These are phyloP conservation scores for Aldrovandia affinis DNA, from an alignment of 2,797 vertebrate genomes.

Conservation along the genomic window DNA sequence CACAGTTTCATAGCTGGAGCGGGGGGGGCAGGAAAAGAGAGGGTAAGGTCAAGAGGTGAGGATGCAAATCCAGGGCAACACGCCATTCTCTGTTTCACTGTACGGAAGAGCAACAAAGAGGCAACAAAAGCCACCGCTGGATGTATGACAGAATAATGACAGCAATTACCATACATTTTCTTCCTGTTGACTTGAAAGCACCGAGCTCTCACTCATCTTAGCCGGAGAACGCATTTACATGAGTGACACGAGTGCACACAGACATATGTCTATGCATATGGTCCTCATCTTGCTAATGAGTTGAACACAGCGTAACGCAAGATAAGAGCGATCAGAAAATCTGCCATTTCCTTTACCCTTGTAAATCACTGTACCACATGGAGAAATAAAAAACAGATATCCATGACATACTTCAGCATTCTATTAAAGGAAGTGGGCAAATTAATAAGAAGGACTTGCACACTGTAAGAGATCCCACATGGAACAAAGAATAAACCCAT, in stretches of 20 bases:
- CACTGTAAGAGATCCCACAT: conserved; percentile 14
- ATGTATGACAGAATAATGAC: conserved; percentile 19
- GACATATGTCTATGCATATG: conserved; percentile 2
- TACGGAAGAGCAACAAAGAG: not conserved
- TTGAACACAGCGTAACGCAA: not conserved
- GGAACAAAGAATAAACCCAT: conserved; percentile 34
- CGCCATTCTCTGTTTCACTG: not conserved
- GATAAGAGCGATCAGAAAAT: conserved; percentile 6
- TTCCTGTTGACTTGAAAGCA: conserved; percentile 18
- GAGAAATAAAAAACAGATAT: conserved; percentile 37
- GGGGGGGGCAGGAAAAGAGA: no score
- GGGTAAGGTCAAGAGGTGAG: no score
- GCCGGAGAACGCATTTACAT: conserved; percentile 3
- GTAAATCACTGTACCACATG: conserved; percentile 47
- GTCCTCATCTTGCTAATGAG: conserved; percentile 18
- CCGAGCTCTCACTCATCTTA: conserved; percentile 2
- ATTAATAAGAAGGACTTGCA: not conserved
- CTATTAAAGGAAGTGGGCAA: conserved; percentile 4
- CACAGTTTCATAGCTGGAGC: conserved; percentile 89
- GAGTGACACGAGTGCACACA: not conserved
- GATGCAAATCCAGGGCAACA: not conserved
- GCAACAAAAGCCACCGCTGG: not conserved
- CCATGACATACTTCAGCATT: conserved; percentile 9
- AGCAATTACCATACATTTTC: conserved; percentile 12
- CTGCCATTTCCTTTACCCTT: conserved; percentile 13